Base-by-base conservation (phyloP, 2,797 vertebrate genomes). In the Characodon lateralis region DNA sequence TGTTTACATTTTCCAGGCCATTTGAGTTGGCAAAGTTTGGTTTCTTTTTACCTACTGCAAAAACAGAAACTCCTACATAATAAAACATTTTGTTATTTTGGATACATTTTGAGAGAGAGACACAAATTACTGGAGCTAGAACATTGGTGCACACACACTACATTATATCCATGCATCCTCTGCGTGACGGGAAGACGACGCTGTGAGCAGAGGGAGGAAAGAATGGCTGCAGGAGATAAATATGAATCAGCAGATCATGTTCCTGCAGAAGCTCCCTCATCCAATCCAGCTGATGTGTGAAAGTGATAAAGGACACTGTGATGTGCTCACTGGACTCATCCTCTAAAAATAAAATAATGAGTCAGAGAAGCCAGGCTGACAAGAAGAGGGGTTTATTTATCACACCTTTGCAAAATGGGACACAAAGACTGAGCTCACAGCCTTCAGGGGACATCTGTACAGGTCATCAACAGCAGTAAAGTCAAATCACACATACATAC, bases 301-400 rank as follows among this genome's bases (percentile, higher is more conserved):
- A 81, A 41, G 51, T 61, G 70, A 85, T 51, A 50, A 56, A 85
- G 55, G 77, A 86, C 22, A 66, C 73, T 0, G 7, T 16, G 13
- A 9, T 72, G 43, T 0, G 65, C 6, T 76, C 51, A 14, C 53
- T 71, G 65, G 26, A 9, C 70, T 24, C 39, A 63, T 4, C 1
- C 35, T 68, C 46, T 81, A 50, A 81, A 51, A 79, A 86, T 86
- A 83, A 55, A 80, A 48, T 76, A 78, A 79, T 41, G 24, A 65
- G 53, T 48, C 39, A 14, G 73, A 2, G 18, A 80, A 39, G 71
- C 50, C 70, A 41, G 46, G 68, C 8, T 24, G 79, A 89, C 83
- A 55, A 89, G 66, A 89, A 91, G 88, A 76, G 84, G 83, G 78
- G 83, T 94, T 93, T 94, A 94, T 93, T 94, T 79, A 80, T 92